phyloP scores from a whole-genome alignment of 2,888 invertebrate genomes.

The Cosmia trapezina region DNA sequence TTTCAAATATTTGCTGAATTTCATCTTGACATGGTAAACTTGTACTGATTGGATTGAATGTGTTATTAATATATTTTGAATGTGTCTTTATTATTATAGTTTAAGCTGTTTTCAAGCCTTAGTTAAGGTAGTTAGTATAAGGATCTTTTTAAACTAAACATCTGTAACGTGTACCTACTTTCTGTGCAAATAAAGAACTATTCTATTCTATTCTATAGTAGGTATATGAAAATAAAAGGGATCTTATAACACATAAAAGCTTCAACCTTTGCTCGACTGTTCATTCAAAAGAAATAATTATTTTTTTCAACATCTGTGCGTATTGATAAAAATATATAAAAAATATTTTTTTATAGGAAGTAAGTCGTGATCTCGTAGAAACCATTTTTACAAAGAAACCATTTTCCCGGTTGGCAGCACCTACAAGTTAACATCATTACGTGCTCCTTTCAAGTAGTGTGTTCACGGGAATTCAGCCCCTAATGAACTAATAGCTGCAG shows the following conservation, averaged over 20 bases:
- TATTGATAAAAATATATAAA: not conserved
- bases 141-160: no score
- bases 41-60: no score
- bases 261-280: not conserved
- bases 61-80: no score
- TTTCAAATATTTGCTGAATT: no score
- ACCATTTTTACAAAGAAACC: conserved; percentile 1
- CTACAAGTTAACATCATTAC: conserved; percentile 21
- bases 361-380: not conserved
- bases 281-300: not conserved
- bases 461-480: not conserved
- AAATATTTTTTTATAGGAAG: not conserved
- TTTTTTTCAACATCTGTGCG: not conserved
- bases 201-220: no score
- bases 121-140: no score
- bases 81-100: no score
- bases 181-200: no score
- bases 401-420: not conserved
- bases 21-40: no score
- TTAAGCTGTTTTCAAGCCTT: no score
- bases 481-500: conserved; percentile 21
- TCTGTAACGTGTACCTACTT: no score
- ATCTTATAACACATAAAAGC: not conserved
- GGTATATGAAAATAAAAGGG: not conserved
- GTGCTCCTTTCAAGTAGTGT: not conserved